A percentile compares a stretch with the other conserved stretches of the same genome.
Evolutionary conservation across 2,113 vertebrate genomes (phyloP).

Genomic region (Coturnix japonica): DNA sequence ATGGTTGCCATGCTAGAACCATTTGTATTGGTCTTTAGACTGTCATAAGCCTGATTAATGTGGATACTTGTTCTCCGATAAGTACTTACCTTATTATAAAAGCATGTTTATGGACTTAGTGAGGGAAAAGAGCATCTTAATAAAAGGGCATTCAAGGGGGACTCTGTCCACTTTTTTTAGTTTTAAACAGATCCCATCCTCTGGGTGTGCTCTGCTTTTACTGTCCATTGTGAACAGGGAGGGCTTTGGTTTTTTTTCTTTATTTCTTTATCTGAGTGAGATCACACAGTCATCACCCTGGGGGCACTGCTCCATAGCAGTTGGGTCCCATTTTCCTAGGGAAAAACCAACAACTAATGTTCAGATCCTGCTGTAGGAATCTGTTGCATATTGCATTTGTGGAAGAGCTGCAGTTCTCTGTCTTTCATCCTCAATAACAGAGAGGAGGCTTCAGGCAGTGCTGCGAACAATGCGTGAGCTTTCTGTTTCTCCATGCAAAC

Average conservation of each 20-base stretch:
- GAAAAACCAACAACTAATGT: background rate
- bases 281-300: background rate
- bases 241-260: background rate
- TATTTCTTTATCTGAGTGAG: background rate
- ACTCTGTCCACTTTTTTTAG: background rate
- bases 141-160: background rate
- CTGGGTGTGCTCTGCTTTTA: background rate
- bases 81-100: background rate
- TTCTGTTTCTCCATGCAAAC: background rate
- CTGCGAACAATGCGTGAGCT: background rate
- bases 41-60: background rate
- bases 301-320: background rate
- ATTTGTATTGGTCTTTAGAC: background rate
- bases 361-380: background rate
- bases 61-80: conserved; percentile 13
- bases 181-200: background rate
- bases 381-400: background rate
- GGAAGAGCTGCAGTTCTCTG: background rate
- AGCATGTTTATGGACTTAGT: background rate
- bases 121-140: background rate
- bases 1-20: background rate
- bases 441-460: background rate
- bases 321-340: background rate
- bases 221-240: background rate
- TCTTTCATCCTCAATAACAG: background rate